These are phyloP conservation scores for Pantherophis alleghaniensis DNA, from an alignment of 2,797 vertebrate species.

Conservation along the genomic window DNA sequence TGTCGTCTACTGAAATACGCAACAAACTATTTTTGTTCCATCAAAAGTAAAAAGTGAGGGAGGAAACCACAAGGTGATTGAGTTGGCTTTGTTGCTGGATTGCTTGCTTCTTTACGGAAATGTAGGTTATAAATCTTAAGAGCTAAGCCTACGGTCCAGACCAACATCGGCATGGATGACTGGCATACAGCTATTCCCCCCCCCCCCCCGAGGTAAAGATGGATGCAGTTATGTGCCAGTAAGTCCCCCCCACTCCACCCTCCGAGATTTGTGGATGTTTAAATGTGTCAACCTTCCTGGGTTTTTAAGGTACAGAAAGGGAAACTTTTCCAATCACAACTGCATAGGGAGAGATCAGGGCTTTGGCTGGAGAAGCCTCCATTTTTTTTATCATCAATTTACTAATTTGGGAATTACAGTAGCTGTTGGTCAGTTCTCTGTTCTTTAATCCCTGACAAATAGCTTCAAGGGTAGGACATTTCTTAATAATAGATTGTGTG, in stretches of 20 bases:
- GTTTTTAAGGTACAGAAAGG: neutral
- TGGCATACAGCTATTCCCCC: neutral
- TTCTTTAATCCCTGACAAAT: neutral
- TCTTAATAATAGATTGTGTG: neutral
- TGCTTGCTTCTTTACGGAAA: neutral
- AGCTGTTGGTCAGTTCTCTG: neutral
- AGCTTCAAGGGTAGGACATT: neutral
- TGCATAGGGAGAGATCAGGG: neutral
- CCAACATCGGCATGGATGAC: neutral
- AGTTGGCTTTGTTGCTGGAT: neutral
- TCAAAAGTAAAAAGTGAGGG: neutral
- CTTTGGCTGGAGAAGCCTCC: neutral
- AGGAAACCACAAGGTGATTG: no score
- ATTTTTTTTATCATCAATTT: conserved; percentile 3
- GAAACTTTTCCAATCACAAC: no score
- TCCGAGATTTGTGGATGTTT: no score
- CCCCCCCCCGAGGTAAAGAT: neutral
- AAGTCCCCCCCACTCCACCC: no score
- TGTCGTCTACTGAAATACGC: neutral
- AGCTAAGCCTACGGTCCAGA: neutral
- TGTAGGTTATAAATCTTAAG: neutral
- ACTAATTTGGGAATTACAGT: neutral
- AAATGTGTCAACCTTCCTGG: neutral
- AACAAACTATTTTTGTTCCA: neutral
- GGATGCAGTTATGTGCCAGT: neutral